Conservation (phyloP, 2,888 invertebrate species). For the Ametastegia equiseti region DNA sequence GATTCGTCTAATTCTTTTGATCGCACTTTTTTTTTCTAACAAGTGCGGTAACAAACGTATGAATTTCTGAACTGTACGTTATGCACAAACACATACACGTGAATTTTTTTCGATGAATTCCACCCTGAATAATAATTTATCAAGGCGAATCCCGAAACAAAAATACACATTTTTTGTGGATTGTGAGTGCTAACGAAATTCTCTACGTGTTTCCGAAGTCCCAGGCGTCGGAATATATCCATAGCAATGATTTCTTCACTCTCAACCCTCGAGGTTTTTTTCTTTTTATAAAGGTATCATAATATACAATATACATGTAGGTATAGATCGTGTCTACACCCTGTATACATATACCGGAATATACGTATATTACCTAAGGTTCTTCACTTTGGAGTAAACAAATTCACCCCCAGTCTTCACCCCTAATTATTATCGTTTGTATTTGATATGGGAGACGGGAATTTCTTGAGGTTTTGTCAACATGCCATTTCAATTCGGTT, state of each 20-base stretch:
- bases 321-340: background rate
- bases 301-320: background rate
- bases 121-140: background rate
- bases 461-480: too few relatives aligned
- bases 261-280: background rate
- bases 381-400: background rate
- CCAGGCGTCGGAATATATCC: background rate
- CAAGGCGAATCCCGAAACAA: background rate
- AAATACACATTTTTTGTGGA: background rate
- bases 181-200: background rate
- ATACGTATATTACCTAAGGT: background rate
- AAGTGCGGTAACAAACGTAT: too few relatives aligned
- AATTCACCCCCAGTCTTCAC: background rate
- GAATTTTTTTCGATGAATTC: conserved; percentile 10
- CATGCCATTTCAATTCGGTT: too few relatives aligned
- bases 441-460: background rate
- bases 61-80: too few relatives aligned
- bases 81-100: too few relatives aligned
- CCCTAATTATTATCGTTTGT: background rate
- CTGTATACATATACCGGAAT: background rate
- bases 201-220: background rate
- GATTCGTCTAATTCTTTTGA: background rate
- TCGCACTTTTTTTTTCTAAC: background rate
- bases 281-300: background rate
- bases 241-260: conserved; percentile 22